These are phyloP conservation scores for Oceanodroma tethys DNA, from an alignment of 2,113 vertebrate genomes.

Conservation along the genomic window DNA sequence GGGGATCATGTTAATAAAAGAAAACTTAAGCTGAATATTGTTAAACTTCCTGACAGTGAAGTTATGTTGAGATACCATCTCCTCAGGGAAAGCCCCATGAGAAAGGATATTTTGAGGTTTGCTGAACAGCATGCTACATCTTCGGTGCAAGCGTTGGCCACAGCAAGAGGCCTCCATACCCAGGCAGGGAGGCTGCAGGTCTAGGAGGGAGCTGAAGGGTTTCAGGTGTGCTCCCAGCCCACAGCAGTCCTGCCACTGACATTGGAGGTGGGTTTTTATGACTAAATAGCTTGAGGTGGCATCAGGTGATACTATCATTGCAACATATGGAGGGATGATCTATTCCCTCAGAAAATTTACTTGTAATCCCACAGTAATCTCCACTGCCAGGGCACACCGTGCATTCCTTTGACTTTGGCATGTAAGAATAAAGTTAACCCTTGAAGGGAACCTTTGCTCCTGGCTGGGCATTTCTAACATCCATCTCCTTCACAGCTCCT, in stretches of 20 bases:
- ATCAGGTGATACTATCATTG: background rate
- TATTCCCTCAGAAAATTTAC: background rate
- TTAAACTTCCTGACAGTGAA: background rate
- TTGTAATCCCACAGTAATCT: background rate
- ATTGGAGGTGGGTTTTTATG: fast-evolving
- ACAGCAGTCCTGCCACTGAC: background rate
- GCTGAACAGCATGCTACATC: background rate
- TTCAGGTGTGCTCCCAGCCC: fast-evolving
- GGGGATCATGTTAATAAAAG: background rate
- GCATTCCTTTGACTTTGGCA: background rate
- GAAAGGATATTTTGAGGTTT: background rate
- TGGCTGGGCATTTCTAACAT: background rate
- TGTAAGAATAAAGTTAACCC: background rate
- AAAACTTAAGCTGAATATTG: background rate
- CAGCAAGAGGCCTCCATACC: background rate
- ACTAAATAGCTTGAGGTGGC: background rate
- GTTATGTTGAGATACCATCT: background rate
- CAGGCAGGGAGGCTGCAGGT: background rate
- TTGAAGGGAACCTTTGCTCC: background rate
- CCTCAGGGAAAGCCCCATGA: background rate
- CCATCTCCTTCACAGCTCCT: background rate
- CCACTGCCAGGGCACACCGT: fast-evolving
- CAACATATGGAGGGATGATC: background rate
- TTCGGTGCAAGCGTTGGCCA: background rate
- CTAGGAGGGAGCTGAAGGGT: background rate